phyloP scores from a whole-genome alignment of 2,113 vertebrate species.

The Tetrax tetrax region DNA sequence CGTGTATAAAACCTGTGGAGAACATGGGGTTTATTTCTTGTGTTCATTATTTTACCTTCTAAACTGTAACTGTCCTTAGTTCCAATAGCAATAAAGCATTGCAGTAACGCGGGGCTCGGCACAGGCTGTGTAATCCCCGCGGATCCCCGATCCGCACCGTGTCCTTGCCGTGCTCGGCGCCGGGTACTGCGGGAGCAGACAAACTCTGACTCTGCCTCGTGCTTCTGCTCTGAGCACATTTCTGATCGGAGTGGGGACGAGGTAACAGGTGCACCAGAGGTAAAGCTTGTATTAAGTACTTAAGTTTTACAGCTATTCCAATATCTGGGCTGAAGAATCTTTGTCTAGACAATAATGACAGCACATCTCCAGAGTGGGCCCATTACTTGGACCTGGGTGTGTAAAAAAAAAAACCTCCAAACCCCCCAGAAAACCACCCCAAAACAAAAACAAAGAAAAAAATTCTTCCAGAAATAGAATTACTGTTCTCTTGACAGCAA shows the following conservation, averaged over 20 bases:
- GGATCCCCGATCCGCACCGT: fast-evolving
- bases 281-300: neutral
- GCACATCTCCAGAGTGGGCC: too few species aligned
- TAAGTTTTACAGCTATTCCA: neutral
- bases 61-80: neutral
- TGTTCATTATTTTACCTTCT: neutral
- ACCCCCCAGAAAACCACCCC: too few species aligned
- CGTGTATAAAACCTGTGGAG: neutral
- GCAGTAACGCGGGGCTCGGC: neutral
- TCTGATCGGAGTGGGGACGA: neutral
- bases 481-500: neutral
- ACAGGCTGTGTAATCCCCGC: fast-evolving
- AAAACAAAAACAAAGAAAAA: too few species aligned
- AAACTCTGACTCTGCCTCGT: neutral
- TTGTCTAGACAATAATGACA: neutral
- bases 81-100: neutral
- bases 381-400: neutral
- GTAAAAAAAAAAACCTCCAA: neutral
- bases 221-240: neutral
- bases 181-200: fast-evolving
- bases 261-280: neutral
- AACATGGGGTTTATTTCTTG: neutral
- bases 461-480: neutral
- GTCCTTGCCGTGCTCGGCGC: fast-evolving
- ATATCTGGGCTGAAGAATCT: neutral